These are phyloP conservation scores for Crioceris asparagi DNA, from an alignment of 2,888 invertebrate genomes.

Conservation along the genomic window DNA sequence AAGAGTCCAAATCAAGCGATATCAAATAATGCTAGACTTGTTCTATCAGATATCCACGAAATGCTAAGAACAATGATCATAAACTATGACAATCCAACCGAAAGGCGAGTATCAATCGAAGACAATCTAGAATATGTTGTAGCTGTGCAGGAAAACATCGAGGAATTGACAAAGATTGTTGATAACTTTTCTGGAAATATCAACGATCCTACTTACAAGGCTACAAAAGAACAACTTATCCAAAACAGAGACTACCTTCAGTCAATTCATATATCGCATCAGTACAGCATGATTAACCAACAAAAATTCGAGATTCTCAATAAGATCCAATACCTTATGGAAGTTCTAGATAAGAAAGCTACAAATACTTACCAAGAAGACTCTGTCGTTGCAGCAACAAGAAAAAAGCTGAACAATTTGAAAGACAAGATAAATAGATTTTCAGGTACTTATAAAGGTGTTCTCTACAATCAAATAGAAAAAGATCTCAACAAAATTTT, in stretches of 20 bases:
- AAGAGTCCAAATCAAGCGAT: conserved; percentile 15
- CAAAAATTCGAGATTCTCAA: conserved; percentile 18
- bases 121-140: conserved; percentile 9
- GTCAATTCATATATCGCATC: conserved; percentile 10
- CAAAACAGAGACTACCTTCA: conserved; percentile 10
- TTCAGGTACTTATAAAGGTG: conserved; percentile 23
- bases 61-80: conserved; percentile 10
- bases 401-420: conserved; percentile 13
- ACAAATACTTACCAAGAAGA: conserved; percentile 6
- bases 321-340: conserved; percentile 13
- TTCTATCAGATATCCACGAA: conserved; percentile 17
- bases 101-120: conserved; percentile 6
- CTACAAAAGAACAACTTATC: conserved; percentile 12
- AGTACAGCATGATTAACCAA: conserved; percentile 9
- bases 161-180: conserved; percentile 11
- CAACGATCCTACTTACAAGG: conserved; percentile 13
- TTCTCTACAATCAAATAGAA: conserved; percentile 24
- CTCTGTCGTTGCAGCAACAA: conserved; percentile 5
- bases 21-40: conserved; percentile 17
- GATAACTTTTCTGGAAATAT: conserved; percentile 13
- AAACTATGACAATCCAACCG: too few species aligned
- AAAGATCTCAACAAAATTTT: conserved; percentile 20
- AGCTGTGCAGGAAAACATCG: conserved; percentile 11
- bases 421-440: conserved; percentile 23
- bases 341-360: conserved; percentile 14